Percentiles rank a stretch among this genome's conserved stretches.
phyloP scores from a whole-genome alignment of 2,888 invertebrate species.

The Eilema caniola region DNA sequence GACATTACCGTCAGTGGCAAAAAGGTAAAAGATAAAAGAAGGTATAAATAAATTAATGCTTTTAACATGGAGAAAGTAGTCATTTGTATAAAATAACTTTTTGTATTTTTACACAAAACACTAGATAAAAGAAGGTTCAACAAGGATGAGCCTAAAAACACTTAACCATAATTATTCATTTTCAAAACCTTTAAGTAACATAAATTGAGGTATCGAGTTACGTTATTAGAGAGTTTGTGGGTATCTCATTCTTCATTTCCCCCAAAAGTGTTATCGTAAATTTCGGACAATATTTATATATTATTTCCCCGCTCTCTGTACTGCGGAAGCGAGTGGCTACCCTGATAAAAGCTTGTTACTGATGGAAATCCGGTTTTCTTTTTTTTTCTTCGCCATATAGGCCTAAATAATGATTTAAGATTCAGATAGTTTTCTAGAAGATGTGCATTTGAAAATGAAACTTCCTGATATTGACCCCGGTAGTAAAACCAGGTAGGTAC shows the following conservation, averaged over 20 bases:
- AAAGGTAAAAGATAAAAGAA: too few species aligned
- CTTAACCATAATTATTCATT: neutral
- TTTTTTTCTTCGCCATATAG: constrained; percentile 30
- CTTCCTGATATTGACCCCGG: too few species aligned
- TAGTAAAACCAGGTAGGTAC: too few species aligned
- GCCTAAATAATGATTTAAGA: constrained; percentile 16
- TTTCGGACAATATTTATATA: constrained; percentile 15
- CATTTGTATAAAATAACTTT: neutral
- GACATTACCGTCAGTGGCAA: too few species aligned
- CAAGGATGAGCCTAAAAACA: neutral
- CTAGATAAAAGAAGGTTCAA: neutral
- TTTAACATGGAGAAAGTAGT: neutral
- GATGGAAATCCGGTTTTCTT: constrained; percentile 22
- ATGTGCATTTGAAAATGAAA: neutral
- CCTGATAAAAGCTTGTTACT: constrained; percentile 35
- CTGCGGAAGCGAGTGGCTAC: constrained; percentile 37
- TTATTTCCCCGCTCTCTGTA: constrained; percentile 30
- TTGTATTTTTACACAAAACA: neutral
- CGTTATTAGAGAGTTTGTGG: neutral
- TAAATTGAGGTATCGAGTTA: constrained; percentile 1
- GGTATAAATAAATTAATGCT: too few species aligned
- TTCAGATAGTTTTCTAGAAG: neutral
- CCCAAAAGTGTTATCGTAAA: neutral
- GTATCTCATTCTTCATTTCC: neutral
- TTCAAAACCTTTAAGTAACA: neutral